Evolutionary conservation across 23 tunicate species (phyloP), one percentile per base, ranked within the genome.

Genomic region (Botrylloides violaceus): DNA sequence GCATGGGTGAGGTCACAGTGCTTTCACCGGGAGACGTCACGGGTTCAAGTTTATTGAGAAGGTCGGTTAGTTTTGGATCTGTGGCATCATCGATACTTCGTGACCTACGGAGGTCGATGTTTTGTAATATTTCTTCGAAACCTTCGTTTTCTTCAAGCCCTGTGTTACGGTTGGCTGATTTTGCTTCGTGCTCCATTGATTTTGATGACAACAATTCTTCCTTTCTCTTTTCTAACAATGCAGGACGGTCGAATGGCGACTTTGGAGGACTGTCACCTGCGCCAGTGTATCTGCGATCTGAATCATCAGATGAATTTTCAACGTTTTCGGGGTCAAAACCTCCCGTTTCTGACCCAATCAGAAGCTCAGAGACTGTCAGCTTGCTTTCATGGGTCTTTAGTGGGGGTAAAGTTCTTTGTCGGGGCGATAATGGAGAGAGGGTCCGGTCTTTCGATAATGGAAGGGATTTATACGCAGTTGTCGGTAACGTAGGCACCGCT

Each of bases 11-110:
- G n/a, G n/a, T n/a, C n/a, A n/a, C n/a, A 15, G 53, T 43, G 15
- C 53, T 43, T 7, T 7, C 15, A 7, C 15, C 12, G n/a, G n/a
- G n/a, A 15, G 70, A 63, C 12, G 70, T 4, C n/a, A 24, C 37
- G 24, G 57, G 58, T 23, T 68, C 74, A 30, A 68, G 25, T 68
- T 68, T 2, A 22, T 68, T 37, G 74, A 68, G 74, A 2, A 68
- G 21, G 43, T 68, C 74, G 22, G 74, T 30, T 2, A 68, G 74
- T 18, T 37, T 2, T 43, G 26, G 74, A 1, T 68, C 58, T n/a
- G 74, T 37, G 29, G 36, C 74, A 43, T 30, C 58, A 20, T 68
- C 56, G 0, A 68, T 32, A 1, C 58, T 43, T 5, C 74, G 56
- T 5, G 74, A 55, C 27, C 74, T 68, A 26, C 58, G 36, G 21